Conservation (phyloP, 1,140 invertebrate species). For the Aphis craccivora region DNA sequence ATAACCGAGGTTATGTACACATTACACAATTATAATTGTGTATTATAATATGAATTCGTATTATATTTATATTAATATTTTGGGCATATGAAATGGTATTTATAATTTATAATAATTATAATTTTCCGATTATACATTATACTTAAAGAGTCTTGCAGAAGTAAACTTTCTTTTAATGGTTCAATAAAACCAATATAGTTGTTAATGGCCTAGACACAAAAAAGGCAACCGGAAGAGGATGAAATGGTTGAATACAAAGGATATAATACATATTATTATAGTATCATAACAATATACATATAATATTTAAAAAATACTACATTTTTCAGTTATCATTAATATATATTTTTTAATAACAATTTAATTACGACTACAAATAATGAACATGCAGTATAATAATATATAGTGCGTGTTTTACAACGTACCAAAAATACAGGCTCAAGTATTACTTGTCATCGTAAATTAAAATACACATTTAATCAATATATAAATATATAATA, state of each 20-base stretch:
- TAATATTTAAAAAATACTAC: slow-evolving; percentile 1
- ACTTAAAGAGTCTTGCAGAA: too few species aligned
- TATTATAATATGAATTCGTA: too few species aligned
- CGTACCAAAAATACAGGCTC: slow-evolving; percentile 43
- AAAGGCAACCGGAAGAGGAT: too few species aligned
- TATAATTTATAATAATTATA: too few species aligned
- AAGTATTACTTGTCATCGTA: neutral
- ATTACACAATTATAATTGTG: too few species aligned
- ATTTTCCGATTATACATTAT: too few species aligned
- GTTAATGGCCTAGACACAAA: too few species aligned
- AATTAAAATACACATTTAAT: slow-evolving; percentile 40
- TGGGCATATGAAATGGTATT: too few species aligned
- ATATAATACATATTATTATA: neutral
- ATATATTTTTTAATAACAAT: slow-evolving; percentile 14
- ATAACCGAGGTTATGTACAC: too few species aligned
- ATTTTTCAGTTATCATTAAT: neutral
- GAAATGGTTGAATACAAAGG: neutral
- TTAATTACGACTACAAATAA: neutral
- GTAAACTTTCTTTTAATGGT: too few species aligned
- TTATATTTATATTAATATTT: too few species aligned
- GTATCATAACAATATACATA: neutral
- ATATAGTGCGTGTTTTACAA: slow-evolving; percentile 18
- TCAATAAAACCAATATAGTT: too few species aligned
- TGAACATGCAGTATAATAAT: slow-evolving; percentile 26
- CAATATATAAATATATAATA: slow-evolving; percentile 9